Conservation (phyloP, 2,113 vertebrate genomes). For the Podocnemis expansa region DNA sequence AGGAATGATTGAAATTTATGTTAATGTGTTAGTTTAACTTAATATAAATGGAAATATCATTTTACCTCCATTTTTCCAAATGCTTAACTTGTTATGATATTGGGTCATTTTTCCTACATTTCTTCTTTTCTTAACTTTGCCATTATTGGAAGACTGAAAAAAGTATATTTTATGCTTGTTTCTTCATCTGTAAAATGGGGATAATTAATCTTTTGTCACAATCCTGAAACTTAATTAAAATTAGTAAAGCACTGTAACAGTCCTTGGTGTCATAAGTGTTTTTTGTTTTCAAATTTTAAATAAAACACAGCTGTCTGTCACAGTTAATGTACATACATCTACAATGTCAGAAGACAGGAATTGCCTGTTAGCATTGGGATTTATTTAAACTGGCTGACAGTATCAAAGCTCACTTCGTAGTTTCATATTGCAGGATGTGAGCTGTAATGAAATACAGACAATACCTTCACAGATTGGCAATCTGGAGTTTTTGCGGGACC, state of each 20-base stretch:
- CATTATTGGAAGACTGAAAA: neutral
- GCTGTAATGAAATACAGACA: slow-evolving; percentile 97
- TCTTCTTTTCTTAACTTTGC: neutral
- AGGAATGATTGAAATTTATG: neutral
- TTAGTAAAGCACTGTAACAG: neutral
- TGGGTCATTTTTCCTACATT: neutral
- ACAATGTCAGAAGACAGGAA: neutral
- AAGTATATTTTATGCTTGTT: neutral
- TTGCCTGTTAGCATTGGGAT: neutral
- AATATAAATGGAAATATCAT: neutral
- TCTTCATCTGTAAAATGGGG: neutral
- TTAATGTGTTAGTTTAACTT: neutral
- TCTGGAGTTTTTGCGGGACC: slow-evolving; percentile 89
- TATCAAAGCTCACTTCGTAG: slow-evolving; percentile 18
- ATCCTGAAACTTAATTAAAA: neutral
- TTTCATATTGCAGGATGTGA: slow-evolving; percentile 87
- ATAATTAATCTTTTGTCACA: neutral
- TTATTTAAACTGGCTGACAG: neutral
- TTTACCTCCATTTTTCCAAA: neutral
- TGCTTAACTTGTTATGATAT: neutral
- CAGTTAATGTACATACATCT: neutral
- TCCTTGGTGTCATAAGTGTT: neutral
- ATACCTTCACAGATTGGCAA: slow-evolving; percentile 92
- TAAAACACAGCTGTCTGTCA: neutral
- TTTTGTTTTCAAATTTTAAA: neutral